Evolutionary conservation across 53 echinoderm and acorn worm species (phyloP).

Genomic region (Crossaster papposus): DNA sequence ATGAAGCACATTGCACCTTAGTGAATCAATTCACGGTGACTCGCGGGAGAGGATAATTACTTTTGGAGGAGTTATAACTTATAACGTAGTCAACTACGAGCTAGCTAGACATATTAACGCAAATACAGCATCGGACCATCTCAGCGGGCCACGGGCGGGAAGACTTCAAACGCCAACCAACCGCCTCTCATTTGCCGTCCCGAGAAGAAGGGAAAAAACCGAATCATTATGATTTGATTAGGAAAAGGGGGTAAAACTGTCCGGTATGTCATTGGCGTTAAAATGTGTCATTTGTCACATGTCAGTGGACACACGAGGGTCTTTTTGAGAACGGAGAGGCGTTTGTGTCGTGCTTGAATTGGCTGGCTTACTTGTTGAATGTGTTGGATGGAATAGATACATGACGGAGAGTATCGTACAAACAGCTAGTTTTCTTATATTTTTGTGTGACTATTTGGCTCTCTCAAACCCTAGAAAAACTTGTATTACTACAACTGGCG

Average conservation of each 20-base stretch:
- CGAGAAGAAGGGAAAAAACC: too few species aligned
- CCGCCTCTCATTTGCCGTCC: neutral
- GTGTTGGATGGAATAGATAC: neutral
- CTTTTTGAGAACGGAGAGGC: neutral
- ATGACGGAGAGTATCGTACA: neutral
- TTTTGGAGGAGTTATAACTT: neutral
- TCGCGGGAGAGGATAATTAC: neutral
- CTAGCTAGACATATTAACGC: constrained; percentile 3
- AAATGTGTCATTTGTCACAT: constrained; percentile 39
- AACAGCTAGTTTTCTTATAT: too few species aligned
- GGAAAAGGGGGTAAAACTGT: neutral
- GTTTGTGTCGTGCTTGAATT: neutral
- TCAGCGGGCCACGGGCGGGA: neutral
- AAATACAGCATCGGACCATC: constrained; percentile 23
- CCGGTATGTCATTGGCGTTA: neutral
- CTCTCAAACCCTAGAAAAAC: neutral
- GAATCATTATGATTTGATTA: constrained; percentile 33
- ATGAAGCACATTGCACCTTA: neutral
- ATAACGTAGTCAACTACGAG: neutral
- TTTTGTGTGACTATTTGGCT: neutral
- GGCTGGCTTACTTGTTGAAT: neutral
- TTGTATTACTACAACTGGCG: neutral
- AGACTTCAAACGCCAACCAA: constrained; percentile 26
- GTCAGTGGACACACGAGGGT: too few species aligned
- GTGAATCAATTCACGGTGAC: neutral